phyloP scores from a whole-genome alignment of 2,113 vertebrate species.

The Hyla sarda region DNA sequence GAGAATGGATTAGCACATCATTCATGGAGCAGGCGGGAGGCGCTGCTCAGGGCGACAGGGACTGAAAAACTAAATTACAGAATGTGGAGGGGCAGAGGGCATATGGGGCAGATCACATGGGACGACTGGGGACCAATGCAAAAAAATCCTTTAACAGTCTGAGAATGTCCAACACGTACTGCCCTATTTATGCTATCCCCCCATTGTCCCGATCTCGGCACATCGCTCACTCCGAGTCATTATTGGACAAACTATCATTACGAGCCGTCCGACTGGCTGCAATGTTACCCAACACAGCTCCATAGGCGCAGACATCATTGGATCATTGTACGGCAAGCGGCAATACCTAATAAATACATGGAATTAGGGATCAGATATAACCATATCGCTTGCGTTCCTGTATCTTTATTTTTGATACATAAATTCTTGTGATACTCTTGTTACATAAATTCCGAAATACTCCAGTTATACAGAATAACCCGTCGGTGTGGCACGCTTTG shows the following conservation, averaged over 20 bases:
- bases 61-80: slow-evolving; percentile 90
- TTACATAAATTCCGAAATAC: too few relatives aligned
- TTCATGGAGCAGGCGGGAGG: slow-evolving; percentile 88
- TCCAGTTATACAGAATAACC: too few relatives aligned
- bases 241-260: background rate
- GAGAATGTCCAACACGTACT: slow-evolving; percentile 3
- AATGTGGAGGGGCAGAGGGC: slow-evolving; percentile 75
- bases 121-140: slow-evolving; percentile 35
- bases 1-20: slow-evolving; percentile 97
- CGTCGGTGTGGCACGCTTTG: too few relatives aligned
- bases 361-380: background rate
- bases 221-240: background rate
- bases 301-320: too few relatives aligned
- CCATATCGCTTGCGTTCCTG: too few relatives aligned
- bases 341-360: background rate
- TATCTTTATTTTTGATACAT: too few relatives aligned
- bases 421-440: too few relatives aligned
- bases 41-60: slow-evolving; percentile 86
- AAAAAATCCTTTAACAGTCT: background rate
- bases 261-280: background rate
- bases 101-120: slow-evolving; percentile 50
- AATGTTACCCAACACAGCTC: background rate
- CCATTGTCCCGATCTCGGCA: background rate
- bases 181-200: slow-evolving; percentile 1
- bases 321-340: background rate